Evolutionary conservation across 2,888 invertebrate species (phyloP), one percentile per base, ranked within the genome.

Genomic region (Tanypteryx hageni): DNA sequence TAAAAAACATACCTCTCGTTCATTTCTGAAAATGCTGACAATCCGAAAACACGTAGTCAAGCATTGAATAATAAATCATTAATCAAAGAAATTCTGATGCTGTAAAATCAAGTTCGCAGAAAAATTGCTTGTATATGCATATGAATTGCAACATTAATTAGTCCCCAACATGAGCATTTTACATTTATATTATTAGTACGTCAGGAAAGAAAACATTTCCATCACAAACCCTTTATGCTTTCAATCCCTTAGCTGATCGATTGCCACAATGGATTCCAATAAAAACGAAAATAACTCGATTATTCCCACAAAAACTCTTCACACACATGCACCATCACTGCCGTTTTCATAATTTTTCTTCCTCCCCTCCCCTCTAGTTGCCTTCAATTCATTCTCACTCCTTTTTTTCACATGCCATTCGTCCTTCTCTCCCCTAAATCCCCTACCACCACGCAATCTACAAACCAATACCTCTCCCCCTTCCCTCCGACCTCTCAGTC

Each of bases 281-380:
- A 22, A 14, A 76, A 22, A 22, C 76, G 27, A 27, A 11, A 18
- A 68, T n/a, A 68, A n/a, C 68, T 9, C 76, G 27, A 22, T 27
- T 27, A 76, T 22, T 18, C 18, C n/a, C n/a, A 68, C 9, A 22
- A 68, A 61, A 64, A 44, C 89, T 59, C 13, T 61, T 86, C 59
- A 89, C 64, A 89, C n/a, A 22, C 76, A 22, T 57, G 83, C 44
- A 64, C 64, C 89, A 89, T 89, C 89, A 64, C 89, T 68, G 16
- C 64, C 61, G 31, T 89, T 57, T 57, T 11, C 83, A n/a, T 57
- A 83, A 83, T 83, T 83, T 56, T 83, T 83, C 83, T 83, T 89
- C 89, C 89, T 56, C 44, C 44, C 83, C 44, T 89, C 89, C 89
- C 57, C 44, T 18, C 61, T 31, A 89, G 44, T 22, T 22, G 22